A percentile compares a stretch with the other conserved stretches of the same genome.
phyloP scores from a whole-genome alignment of 2,797 vertebrate species.

The Serranus cabrilla region DNA sequence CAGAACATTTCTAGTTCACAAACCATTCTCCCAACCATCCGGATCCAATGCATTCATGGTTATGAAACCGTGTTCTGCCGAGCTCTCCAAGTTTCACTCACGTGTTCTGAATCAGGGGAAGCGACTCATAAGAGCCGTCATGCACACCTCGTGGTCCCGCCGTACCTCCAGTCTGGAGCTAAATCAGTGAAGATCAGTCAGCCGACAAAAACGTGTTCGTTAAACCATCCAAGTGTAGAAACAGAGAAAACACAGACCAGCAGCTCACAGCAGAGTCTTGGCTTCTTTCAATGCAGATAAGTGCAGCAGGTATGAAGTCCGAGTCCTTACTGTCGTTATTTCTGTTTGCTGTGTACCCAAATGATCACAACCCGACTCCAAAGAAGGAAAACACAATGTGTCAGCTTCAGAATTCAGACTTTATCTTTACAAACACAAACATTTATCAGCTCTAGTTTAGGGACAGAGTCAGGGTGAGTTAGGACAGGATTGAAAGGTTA shows the following conservation, averaged over 20 bases:
- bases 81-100: slow-evolving; percentile 44
- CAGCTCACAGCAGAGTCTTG: slow-evolving; percentile 37
- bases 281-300: too few species aligned
- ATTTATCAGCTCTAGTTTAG: too few species aligned
- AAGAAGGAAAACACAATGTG: too few species aligned
- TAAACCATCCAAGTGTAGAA: slow-evolving; percentile 30
- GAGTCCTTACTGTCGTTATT: background rate
- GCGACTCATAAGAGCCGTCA: slow-evolving; percentile 37
- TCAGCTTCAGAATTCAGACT: too few species aligned
- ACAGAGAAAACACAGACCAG: slow-evolving; percentile 27
- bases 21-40: slow-evolving; percentile 30
- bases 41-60: slow-evolving; percentile 30
- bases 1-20: slow-evolving; percentile 50
- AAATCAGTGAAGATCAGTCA: slow-evolving; percentile 43
- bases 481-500: too few species aligned
- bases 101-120: slow-evolving; percentile 54
- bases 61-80: slow-evolving; percentile 35
- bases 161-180: slow-evolving; percentile 41
- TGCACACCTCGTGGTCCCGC: slow-evolving; percentile 22
- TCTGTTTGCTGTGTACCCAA: background rate
- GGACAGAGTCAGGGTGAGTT: too few species aligned
- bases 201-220: slow-evolving; percentile 1
- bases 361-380: background rate
- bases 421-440: too few species aligned
- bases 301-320: too few species aligned